A percentile compares a stretch with the other conserved stretches of the same genome.
These are phyloP conservation scores for Yponomeuta plumbellus DNA, from an alignment of 2,888 invertebrate genomes.

Conservation along the genomic window DNA sequence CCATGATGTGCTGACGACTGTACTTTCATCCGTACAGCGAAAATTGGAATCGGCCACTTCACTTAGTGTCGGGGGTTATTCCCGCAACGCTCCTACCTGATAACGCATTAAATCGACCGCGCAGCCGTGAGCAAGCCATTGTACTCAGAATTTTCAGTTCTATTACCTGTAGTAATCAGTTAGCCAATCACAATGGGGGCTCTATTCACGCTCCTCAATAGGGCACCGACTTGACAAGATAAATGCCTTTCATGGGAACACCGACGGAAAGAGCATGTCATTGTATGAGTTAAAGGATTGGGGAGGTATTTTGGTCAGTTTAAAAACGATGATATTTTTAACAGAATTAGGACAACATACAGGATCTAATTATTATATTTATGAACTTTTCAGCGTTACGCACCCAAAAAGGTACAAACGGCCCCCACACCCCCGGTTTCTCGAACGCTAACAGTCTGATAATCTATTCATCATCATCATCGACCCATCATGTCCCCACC, in stretches of 20 bases:
- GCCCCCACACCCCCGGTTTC: no score
- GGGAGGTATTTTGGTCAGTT: neutral
- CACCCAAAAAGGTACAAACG: no score
- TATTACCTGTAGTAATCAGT: slow-evolving; percentile 61
- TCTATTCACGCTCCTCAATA: slow-evolving; percentile 46
- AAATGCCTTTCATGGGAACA: slow-evolving; percentile 36
- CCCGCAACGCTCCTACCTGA: neutral
- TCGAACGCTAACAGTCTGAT: no score
- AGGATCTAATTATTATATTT: no score
- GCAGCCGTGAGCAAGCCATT: slow-evolving; percentile 40
- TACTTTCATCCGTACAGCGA: neutral
- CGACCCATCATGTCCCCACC: no score
- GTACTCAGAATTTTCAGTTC: slow-evolving; percentile 46
- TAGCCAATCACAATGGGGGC: slow-evolving; percentile 48
- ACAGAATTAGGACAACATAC: no score
- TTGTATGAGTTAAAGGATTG: slow-evolving; percentile 20
- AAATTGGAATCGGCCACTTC: slow-evolving; percentile 27
- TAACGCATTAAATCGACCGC: neutral
- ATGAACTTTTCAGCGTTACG: no score
- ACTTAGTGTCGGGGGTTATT: neutral
- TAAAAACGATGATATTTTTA: neutral
- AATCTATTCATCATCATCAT: no score
- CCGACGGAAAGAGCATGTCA: slow-evolving; percentile 25
- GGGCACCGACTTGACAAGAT: slow-evolving; percentile 54
- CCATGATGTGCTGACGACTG: no score